These are phyloP conservation scores for Xerus inauris DNA, from an alignment of 2,113 vertebrate species.

Conservation along the genomic window DNA sequence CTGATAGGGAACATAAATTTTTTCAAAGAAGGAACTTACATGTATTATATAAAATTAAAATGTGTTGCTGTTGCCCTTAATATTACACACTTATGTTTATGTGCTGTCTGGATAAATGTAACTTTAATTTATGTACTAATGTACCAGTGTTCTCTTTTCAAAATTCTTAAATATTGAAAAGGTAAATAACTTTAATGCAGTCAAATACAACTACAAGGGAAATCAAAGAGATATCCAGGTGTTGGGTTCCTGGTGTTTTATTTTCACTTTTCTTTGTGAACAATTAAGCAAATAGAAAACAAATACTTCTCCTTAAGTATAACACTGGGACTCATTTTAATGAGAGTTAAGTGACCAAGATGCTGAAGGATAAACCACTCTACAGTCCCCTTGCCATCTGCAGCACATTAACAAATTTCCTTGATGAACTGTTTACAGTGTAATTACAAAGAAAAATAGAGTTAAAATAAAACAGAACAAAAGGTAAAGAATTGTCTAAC, in stretches of 20 bases:
- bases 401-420: slow-evolving; percentile 22
- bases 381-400: neutral
- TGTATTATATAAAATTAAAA: slow-evolving; percentile 1
- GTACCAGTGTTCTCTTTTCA: neutral
- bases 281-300: slow-evolving; percentile 40
- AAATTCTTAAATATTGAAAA: slow-evolving; percentile 6
- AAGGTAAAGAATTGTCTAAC: neutral
- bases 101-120: neutral
- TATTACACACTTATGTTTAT: neutral
- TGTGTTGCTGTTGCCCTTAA: neutral
- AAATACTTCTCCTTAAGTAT: neutral
- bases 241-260: neutral
- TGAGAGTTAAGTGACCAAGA: slow-evolving; percentile 18
- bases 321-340: neutral
- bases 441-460: slow-evolving; percentile 53
- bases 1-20: neutral
- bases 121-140: neutral
- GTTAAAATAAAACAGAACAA: slow-evolving; percentile 43
- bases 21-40: slow-evolving; percentile 48
- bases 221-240: neutral
- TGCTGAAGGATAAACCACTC: neutral
- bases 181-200: neutral
- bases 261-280: neutral
- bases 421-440: slow-evolving; percentile 43
- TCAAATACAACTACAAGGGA: neutral